Evolutionary conservation across 2,113 vertebrate species (phyloP).

Genomic region (Gadus chalcogrammus): DNA sequence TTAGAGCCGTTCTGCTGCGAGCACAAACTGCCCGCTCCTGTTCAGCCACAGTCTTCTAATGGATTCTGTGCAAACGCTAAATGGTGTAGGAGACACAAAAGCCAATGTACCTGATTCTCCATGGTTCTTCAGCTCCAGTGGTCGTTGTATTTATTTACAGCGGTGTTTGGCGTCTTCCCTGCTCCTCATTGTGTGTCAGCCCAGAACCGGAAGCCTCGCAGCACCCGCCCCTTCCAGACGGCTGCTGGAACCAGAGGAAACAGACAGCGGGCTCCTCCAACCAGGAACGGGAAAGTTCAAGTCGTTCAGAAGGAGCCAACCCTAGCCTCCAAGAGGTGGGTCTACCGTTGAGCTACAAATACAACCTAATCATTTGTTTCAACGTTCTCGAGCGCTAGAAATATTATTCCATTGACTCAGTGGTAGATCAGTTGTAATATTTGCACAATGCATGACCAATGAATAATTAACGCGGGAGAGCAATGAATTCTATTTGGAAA

Average conservation of each 20-base stretch:
- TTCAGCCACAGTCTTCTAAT: slow-evolving; percentile 32
- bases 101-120: slow-evolving; percentile 86
- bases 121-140: slow-evolving; percentile 75
- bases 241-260: slow-evolving; percentile 71
- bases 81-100: slow-evolving; percentile 38
- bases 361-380: slow-evolving; percentile 63
- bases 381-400: slow-evolving; percentile 66
- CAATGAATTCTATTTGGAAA: no score
- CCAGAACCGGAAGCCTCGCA: slow-evolving; percentile 77
- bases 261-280: slow-evolving; percentile 74
- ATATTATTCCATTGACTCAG: slow-evolving; percentile 56
- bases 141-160: slow-evolving; percentile 78
- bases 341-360: slow-evolving; percentile 52
- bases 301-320: slow-evolving; percentile 56
- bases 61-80: slow-evolving; percentile 39
- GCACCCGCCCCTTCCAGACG: slow-evolving; percentile 73
- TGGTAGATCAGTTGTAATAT: slow-evolving; percentile 53
- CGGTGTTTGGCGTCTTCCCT: slow-evolving; percentile 71
- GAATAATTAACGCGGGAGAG: no score
- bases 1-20: slow-evolving; percentile 53
- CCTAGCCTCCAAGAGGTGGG: slow-evolving; percentile 40
- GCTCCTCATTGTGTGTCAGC: slow-evolving; percentile 83
- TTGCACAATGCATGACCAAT: not conserved
- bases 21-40: slow-evolving; percentile 55
- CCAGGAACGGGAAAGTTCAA: slow-evolving; percentile 29